phyloP scores from a whole-genome alignment of 2,113 vertebrate genomes.

The Seriola rivoliana region DNA sequence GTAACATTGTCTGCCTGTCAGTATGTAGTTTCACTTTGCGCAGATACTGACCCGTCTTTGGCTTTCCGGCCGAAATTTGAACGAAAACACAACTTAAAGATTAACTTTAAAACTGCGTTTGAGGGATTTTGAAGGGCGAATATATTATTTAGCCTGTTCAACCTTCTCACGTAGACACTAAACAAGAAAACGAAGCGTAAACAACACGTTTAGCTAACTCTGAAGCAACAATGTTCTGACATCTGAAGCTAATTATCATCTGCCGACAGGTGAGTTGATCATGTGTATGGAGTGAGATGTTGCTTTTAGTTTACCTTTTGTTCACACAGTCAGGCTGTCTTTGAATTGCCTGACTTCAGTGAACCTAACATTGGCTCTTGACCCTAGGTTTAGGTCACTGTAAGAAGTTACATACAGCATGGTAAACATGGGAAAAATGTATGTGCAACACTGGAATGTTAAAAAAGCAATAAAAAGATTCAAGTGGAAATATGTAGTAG shows the following conservation, averaged over 20 bases:
- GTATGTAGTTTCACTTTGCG: constrained; percentile 59
- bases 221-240: constrained; percentile 57
- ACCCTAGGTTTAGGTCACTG: neutral
- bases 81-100: neutral
- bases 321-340: neutral
- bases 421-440: neutral
- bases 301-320: neutral
- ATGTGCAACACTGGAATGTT: neutral
- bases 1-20: neutral
- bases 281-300: neutral
- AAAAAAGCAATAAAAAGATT: neutral
- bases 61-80: neutral
- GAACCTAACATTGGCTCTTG: neutral
- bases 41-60: neutral
- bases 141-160: neutral
- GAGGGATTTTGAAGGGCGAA: neutral
- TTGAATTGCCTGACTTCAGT: neutral
- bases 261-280: constrained; percentile 47
- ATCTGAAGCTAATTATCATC: neutral
- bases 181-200: constrained; percentile 16
- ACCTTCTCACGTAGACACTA: neutral
- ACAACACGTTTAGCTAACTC: constrained; percentile 49
- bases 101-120: neutral
- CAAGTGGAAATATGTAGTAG: neutral
- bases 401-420: neutral